These are phyloP conservation scores for Amblyopsis rosae DNA, from an alignment of 2,113 vertebrate genomes.

Conservation along the genomic window DNA sequence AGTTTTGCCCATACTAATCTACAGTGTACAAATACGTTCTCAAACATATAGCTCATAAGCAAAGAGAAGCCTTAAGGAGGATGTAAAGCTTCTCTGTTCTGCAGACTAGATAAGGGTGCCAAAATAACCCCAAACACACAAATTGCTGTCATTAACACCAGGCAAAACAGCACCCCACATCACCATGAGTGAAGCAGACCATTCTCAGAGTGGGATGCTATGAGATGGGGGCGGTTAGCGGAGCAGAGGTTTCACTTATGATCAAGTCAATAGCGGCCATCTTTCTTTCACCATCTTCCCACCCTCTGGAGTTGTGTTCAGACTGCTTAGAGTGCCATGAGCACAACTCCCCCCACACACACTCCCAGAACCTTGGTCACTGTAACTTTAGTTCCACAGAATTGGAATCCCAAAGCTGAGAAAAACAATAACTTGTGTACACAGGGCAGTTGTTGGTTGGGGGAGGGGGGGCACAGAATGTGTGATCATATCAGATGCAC, in stretches of 20 bases:
- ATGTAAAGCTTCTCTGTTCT: neutral
- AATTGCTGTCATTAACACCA: conserved; percentile 46
- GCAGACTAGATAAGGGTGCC: conserved; percentile 35
- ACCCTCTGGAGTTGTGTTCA: conserved; percentile 27
- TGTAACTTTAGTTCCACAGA: conserved; percentile 15
- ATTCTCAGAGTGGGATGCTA: conserved; percentile 39
- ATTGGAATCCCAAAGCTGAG: conserved; percentile 16
- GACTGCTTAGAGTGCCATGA: conserved; percentile 38
- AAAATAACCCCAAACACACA: conserved; percentile 4
- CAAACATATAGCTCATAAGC: too few relatives aligned
- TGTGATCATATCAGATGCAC: conserved; percentile 36
- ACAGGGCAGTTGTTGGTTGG: neutral
- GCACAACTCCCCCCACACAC: neutral
- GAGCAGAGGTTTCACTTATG: conserved; percentile 42
- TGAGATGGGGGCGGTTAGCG: neutral
- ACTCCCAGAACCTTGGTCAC: conserved; percentile 2
- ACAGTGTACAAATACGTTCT: neutral
- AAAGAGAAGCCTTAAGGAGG: neutral
- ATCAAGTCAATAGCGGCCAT: conserved; percentile 42
- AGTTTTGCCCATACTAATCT: neutral
- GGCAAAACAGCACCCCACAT: conserved; percentile 38
- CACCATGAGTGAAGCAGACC: conserved; percentile 35
- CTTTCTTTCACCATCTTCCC: conserved; percentile 6
- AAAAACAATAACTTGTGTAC: conserved; percentile 23
- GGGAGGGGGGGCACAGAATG: neutral